Evolutionary conservation across 1,140 invertebrate genomes (phyloP).

Genomic region (Battus philenor): DNA sequence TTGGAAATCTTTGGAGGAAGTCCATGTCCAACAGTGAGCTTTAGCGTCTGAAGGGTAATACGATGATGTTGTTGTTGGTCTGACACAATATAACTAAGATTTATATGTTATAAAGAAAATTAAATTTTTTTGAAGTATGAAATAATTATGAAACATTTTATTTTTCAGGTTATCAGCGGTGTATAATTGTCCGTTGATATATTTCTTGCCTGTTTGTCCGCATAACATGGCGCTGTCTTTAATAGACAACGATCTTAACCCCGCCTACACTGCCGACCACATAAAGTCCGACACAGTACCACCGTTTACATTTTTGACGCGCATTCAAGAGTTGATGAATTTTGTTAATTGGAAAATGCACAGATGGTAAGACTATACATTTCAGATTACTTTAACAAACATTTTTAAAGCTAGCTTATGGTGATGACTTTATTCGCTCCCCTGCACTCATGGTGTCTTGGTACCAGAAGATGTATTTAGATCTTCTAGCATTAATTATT

Average conservation of each 20-base stretch:
- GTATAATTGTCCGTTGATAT: conserved; percentile 26
- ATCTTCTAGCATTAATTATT: conserved; percentile 19
- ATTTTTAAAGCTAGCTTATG: too few species aligned
- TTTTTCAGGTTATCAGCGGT: conserved; percentile 28
- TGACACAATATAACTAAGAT: too few species aligned
- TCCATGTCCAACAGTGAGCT: too few species aligned
- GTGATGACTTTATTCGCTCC: too few species aligned
- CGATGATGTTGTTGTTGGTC: too few species aligned
- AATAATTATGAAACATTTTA: too few species aligned
- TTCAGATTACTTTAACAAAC: too few species aligned
- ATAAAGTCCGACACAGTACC: conserved; percentile 13
- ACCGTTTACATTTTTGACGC: conserved; percentile 22
- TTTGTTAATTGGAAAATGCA: conserved; percentile 8
- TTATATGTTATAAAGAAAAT: too few species aligned
- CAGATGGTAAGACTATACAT: conserved; percentile 22
- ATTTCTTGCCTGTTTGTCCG: conserved; percentile 26
- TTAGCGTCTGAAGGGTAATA: too few species aligned
- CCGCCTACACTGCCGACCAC: conserved; percentile 26
- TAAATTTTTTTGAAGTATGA: too few species aligned
- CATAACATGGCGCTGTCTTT: conserved; percentile 23
- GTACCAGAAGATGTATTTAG: conserved; percentile 34
- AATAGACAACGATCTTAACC: conserved; percentile 24
- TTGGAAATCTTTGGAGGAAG: too few species aligned
- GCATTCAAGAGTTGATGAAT: conserved; percentile 18
- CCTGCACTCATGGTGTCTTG: conserved; percentile 58